Percentiles rank a stretch among this genome's conserved stretches.
Evolutionary conservation across 35 echinoderm and acorn worm genomes (phyloP).

Genomic region (Lytechinus variegatus): DNA sequence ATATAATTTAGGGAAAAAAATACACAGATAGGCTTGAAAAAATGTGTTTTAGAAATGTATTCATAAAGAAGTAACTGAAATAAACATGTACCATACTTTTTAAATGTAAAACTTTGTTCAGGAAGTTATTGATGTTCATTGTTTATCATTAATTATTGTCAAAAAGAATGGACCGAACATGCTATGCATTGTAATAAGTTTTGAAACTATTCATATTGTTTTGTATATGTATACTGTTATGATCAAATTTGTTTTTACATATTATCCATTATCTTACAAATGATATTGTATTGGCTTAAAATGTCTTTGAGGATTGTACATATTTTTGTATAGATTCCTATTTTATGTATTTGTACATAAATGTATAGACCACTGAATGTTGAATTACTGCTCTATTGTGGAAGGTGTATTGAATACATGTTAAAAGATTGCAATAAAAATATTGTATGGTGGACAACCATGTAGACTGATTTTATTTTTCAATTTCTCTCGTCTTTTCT

Average conservation of each 20-base stretch:
- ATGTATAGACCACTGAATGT: background rate
- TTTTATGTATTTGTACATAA: constrained; percentile 15
- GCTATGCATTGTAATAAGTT: constrained; percentile 20
- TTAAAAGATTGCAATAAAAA: background rate
- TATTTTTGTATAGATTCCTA: constrained; percentile 1
- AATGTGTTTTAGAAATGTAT: background rate
- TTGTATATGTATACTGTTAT: background rate
- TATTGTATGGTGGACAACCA: background rate
- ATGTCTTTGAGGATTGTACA: background rate
- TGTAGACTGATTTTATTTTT: background rate
- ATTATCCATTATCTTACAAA: background rate
- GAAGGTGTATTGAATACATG: background rate
- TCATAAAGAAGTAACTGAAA: background rate
- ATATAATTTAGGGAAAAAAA: no score
- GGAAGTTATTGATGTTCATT: background rate
- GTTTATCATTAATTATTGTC: no score
- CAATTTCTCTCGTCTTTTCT: no score
- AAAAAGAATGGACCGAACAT: background rate
- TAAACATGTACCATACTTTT: background rate
- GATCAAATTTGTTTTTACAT: background rate
- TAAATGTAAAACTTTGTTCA: background rate
- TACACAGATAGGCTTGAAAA: no score
- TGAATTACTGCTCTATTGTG: background rate
- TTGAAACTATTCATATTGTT: background rate
- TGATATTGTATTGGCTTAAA: background rate